These are phyloP conservation scores for Papilio glaucus DNA, from an alignment of 1,140 invertebrate genomes.

Conservation along the genomic window DNA sequence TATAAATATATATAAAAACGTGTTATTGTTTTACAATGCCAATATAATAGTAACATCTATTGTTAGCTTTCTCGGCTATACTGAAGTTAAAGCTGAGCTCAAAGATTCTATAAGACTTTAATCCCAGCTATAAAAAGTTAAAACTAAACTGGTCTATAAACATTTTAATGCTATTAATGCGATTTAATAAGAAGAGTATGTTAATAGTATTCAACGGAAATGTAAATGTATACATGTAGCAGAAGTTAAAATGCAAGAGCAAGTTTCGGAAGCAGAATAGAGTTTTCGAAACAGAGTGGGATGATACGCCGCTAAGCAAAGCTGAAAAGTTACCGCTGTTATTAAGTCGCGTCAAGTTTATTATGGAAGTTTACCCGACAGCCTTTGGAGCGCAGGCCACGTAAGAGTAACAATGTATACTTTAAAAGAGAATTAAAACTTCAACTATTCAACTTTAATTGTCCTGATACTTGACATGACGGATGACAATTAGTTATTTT, in stretches of 20 bases:
- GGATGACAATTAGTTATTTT: not conserved
- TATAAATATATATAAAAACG: not conserved
- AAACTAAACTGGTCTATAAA: not conserved
- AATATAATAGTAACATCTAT: not conserved
- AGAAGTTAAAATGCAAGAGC: conserved; percentile 10
- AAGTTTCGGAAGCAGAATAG: conserved; percentile 21
- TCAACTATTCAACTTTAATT: conserved; percentile 13
- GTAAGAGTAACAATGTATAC: conserved; percentile 31
- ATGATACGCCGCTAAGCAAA: conserved; percentile 30
- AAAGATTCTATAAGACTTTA: not conserved
- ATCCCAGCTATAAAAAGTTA: not conserved
- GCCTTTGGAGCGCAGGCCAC: conserved; percentile 10
- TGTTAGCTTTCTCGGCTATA: not conserved
- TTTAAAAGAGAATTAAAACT: conserved; percentile 27
- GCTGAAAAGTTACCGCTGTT: conserved; percentile 29
- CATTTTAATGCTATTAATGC: not conserved
- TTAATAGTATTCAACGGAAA: conserved; percentile 4
- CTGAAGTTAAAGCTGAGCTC: not conserved
- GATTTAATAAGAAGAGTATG: not conserved
- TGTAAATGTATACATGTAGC: conserved; percentile 13
- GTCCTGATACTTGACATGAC: not conserved
- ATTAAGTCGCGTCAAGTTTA: conserved; percentile 37
- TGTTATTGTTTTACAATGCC: not conserved
- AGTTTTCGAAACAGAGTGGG: conserved; percentile 24
- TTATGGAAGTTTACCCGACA: conserved; percentile 34